Evolutionary conservation across 1,140 invertebrate genomes (phyloP).

Genomic region (Carposina sasakii): DNA sequence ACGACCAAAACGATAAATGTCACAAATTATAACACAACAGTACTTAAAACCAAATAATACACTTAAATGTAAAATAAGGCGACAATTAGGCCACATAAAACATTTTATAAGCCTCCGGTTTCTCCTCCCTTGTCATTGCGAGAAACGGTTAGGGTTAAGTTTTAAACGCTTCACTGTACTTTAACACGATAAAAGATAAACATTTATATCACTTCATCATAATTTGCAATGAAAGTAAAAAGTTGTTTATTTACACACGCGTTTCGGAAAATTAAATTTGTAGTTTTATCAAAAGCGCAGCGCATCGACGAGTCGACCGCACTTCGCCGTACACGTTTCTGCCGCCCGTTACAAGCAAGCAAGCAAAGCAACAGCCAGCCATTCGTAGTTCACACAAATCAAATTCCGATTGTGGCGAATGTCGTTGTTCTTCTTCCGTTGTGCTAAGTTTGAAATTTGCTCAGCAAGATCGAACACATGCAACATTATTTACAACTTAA

Average conservation of each 20-base stretch:
- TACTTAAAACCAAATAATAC: slow-evolving; percentile 62
- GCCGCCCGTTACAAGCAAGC: slow-evolving; percentile 31
- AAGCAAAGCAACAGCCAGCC: slow-evolving; percentile 8
- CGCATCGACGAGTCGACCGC: slow-evolving; percentile 69
- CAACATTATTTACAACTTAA: too few relatives aligned
- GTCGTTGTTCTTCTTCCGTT: slow-evolving; percentile 45
- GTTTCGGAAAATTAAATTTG: slow-evolving; percentile 62
- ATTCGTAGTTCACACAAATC: slow-evolving; percentile 39
- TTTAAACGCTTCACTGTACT: slow-evolving; percentile 49
- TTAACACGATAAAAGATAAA: slow-evolving; percentile 59
- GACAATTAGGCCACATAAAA: slow-evolving; percentile 65
- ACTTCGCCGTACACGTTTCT: slow-evolving; percentile 71
- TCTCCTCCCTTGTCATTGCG: slow-evolving; percentile 71
- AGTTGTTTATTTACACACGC: slow-evolving; percentile 69
- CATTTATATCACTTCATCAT: slow-evolving; percentile 66
- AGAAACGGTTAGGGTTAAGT: slow-evolving; percentile 61
- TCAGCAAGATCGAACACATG: too few relatives aligned
- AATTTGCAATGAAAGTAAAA: slow-evolving; percentile 56
- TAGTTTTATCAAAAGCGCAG: slow-evolving; percentile 62
- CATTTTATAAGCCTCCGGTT: slow-evolving; percentile 70
- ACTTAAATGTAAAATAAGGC: slow-evolving; percentile 55
- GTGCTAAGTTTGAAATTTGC: slow-evolving; percentile 62
- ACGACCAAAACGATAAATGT: slow-evolving; percentile 54
- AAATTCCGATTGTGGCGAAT: slow-evolving; percentile 54
- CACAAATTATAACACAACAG: slow-evolving; percentile 63